Base-by-base conservation (phyloP, 1,140 invertebrate genomes). In the Papilio glaucus region DNA sequence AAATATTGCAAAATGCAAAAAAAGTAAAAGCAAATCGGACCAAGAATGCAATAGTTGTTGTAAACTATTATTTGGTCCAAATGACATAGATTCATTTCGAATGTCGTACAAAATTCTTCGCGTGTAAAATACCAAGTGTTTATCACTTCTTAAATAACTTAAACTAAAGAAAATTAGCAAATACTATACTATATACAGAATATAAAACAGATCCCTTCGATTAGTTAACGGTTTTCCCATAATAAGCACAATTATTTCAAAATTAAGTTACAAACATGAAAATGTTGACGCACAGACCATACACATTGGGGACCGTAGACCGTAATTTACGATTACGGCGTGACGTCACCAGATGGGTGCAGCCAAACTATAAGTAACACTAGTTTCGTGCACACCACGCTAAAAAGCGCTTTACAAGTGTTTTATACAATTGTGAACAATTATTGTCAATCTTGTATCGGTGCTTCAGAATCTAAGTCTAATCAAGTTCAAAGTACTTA, bases 91-190 rank as follows among this genome's bases (percentile, higher is more conserved):
- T 24, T 57, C 24, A 57, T 57, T 57, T 57, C 49, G 49, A 26
- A 57, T 57, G 49, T 57, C 49, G 21, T 57, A 57, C 49, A 24
- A 57, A 57, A 24, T 65, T 65, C 29, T 21, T 39, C 62, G 62
- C 37, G 18, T 65, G 13, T 21, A 29, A 68, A 24, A 45, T 68
- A 68, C 21, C 39, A 68, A 26, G 18, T 26, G 45, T 69, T 45
- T 45, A 33, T 69, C 67, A 69, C n/a, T 69, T 69, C 67, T 69
- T 69, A 69, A 49, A 69, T 53, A 69, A 69, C 67, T 69, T 69
- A 53, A 68, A 68, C 41, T 68, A 68, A 68, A 39, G 6, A 69
- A 49, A 69, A 69, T 69, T 53, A 69, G 41, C 67, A 37, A 41
- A 37, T 26, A 69, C 42, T 42, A 69, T 33, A 69, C 67, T 53